Conservation (phyloP, 2,113 vertebrate species). For the Sitta europaea region DNA sequence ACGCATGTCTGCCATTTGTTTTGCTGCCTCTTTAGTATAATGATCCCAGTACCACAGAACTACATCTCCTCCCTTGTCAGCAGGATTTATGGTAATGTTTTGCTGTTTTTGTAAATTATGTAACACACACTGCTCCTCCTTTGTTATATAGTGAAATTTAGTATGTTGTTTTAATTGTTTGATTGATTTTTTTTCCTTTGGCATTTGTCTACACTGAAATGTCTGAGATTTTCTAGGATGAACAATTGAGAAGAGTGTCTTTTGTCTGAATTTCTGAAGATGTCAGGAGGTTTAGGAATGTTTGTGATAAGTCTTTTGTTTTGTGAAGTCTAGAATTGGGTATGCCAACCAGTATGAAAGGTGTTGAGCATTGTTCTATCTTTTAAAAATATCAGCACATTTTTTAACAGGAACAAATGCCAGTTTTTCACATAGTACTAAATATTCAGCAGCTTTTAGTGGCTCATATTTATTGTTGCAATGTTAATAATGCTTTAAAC, state of each 20-base stretch:
- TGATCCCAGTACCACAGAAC: conserved; percentile 38
- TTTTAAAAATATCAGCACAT: conserved; percentile 2
- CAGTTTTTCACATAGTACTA: not conserved
- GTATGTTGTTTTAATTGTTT: conserved; percentile 72
- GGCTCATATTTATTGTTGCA: not conserved
- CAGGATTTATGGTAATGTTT: conserved; percentile 69
- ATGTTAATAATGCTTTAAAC: not conserved
- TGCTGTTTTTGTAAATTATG: conserved; percentile 75
- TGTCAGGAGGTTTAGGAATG: conserved; percentile 26
- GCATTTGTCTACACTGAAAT: conserved; percentile 59
- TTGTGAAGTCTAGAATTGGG: not conserved
- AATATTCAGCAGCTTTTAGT: conserved; percentile 8
- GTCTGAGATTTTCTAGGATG: conserved; percentile 39
- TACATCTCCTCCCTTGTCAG: conserved; percentile 57
- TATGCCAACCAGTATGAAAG: not conserved
- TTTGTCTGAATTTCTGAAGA: conserved; percentile 45
- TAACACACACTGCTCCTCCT: conserved; percentile 60
- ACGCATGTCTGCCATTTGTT: conserved; percentile 33
- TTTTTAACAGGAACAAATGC: conserved; percentile 12
- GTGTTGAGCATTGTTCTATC: not conserved
- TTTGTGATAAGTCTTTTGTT: conserved; percentile 40
- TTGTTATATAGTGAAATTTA: conserved; percentile 71
- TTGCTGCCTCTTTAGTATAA: conserved; percentile 49
- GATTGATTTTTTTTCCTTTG: conserved; percentile 71
- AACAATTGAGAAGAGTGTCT: not conserved